phyloP scores from a whole-genome alignment of 2,888 invertebrate species.

The Tribolium freemani region DNA sequence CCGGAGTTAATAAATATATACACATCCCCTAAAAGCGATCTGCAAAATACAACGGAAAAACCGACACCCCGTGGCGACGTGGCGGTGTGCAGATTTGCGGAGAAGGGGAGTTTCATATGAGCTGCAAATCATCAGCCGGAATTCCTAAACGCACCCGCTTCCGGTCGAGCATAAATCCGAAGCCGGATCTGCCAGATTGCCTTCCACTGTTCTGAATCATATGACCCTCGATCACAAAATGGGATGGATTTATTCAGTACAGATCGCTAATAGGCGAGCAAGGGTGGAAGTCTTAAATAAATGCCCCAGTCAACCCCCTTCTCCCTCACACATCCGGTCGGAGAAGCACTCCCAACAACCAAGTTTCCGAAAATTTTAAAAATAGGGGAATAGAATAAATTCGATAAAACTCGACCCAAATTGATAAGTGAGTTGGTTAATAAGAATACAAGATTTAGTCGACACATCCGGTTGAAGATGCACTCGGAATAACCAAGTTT shows the following conservation, averaged over 20 bases:
- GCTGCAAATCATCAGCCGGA: slow-evolving; percentile 75
- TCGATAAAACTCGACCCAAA: no score
- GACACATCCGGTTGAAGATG: no score
- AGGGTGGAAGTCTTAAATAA: neutral
- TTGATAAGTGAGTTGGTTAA: no score
- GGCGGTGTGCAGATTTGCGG: slow-evolving; percentile 47
- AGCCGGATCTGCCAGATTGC: slow-evolving; percentile 65
- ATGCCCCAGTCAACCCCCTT: neutral
- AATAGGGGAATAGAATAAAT: no score
- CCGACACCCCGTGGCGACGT: slow-evolving; percentile 47
- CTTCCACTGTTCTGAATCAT: slow-evolving; percentile 59
- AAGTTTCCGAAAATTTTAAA: no score
- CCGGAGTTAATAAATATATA: slow-evolving; percentile 63
- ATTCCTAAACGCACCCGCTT: slow-evolving; percentile 73
- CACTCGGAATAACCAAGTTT: no score
- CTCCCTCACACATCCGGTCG: no score
- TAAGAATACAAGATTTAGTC: no score
- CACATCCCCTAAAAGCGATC: slow-evolving; percentile 54
- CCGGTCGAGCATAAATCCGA: slow-evolving; percentile 64
- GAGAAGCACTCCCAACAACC: no score
- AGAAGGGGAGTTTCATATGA: slow-evolving; percentile 59
- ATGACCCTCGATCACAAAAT: slow-evolving; percentile 45
- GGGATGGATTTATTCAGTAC: slow-evolving; percentile 48
- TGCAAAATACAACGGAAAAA: slow-evolving; percentile 53
- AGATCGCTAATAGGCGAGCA: slow-evolving; percentile 29